A percentile compares a stretch with the other conserved stretches of the same genome.
Evolutionary conservation across 2,797 vertebrate species (phyloP).

Genomic region (Centroberyx gerrardi): DNA sequence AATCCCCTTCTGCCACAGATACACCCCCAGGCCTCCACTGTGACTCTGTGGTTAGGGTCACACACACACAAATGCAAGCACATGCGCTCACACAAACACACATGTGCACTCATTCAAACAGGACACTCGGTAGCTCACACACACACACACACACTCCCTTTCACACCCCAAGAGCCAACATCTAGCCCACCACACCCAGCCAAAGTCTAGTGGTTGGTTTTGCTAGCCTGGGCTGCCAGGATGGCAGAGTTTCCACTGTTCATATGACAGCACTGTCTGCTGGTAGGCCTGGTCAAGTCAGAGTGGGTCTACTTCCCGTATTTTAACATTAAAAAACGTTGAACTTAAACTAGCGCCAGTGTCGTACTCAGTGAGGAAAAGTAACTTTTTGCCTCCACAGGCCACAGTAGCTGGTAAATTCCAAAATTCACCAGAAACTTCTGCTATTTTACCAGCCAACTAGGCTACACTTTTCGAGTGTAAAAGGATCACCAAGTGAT

Average conservation of each 20-base stretch:
- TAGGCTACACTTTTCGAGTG: not conserved
- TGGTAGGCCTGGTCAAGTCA: not conserved
- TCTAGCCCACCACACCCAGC: conserved; percentile 66
- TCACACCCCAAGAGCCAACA: conserved; percentile 47
- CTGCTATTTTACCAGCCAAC: not conserved
- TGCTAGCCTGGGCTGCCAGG: conserved; percentile 1
- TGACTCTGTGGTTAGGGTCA: conserved; percentile 21
- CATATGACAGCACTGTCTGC: not conserved
- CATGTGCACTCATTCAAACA: conserved; percentile 20
- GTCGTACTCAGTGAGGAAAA: not conserved
- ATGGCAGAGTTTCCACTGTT: conserved; percentile 30
- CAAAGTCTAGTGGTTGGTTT: conserved; percentile 44
- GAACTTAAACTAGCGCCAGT: not conserved
- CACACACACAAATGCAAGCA: conserved; percentile 16
- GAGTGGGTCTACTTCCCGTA: not conserved
- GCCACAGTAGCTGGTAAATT: not conserved
- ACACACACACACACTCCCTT: not conserved
- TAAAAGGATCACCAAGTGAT: not conserved
- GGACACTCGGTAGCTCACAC: conserved; percentile 12
- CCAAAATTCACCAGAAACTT: not conserved
- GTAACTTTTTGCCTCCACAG: not conserved
- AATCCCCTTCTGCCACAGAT: conserved; percentile 43
- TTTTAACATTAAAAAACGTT: not conserved
- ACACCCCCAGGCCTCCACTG: conserved; percentile 38
- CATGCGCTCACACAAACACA: not conserved